Conservation (phyloP, 2,797 vertebrate genomes). For the Neoniphon sammara region DNA sequence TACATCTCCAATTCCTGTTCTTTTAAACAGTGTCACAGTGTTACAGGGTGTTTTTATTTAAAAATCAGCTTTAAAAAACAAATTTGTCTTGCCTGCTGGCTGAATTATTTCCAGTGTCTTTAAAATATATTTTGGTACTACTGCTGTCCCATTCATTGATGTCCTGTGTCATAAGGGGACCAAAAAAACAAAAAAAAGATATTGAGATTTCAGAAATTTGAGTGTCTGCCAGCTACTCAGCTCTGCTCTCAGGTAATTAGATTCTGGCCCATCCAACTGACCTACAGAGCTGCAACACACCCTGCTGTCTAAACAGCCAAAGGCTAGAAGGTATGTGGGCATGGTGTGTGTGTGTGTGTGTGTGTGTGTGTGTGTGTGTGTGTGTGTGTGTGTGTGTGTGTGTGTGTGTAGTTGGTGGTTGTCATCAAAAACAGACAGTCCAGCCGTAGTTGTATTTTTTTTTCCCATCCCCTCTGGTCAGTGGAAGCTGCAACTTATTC, state of each 20-base stretch:
- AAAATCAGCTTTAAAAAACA: too few species aligned
- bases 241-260: slow-evolving; percentile 65
- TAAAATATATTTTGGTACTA: slow-evolving; percentile 13
- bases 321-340: slow-evolving; percentile 48
- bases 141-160: slow-evolving; percentile 29
- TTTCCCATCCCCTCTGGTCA: slow-evolving; percentile 56
- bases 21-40: too few species aligned
- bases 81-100: too few species aligned
- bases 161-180: slow-evolving; percentile 18
- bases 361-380: slow-evolving; percentile 17
- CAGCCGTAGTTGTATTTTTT: slow-evolving; percentile 51
- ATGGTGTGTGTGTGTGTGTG: slow-evolving; percentile 24
- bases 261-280: slow-evolving; percentile 52
- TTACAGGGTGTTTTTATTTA: too few species aligned
- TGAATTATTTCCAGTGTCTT: neutral
- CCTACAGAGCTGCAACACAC: slow-evolving; percentile 1
- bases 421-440: slow-evolving; percentile 55
- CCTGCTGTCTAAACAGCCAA: slow-evolving; percentile 61
- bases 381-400: slow-evolving; percentile 17
- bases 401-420: slow-evolving; percentile 17
- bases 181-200: slow-evolving; percentile 56
- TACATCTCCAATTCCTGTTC: too few species aligned
- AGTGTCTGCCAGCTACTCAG: slow-evolving; percentile 64
- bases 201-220: slow-evolving; percentile 64
- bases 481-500: slow-evolving; percentile 60